These are phyloP conservation scores for Actenoides hombroni DNA, from an alignment of 2,113 vertebrate species.

Conservation along the genomic window DNA sequence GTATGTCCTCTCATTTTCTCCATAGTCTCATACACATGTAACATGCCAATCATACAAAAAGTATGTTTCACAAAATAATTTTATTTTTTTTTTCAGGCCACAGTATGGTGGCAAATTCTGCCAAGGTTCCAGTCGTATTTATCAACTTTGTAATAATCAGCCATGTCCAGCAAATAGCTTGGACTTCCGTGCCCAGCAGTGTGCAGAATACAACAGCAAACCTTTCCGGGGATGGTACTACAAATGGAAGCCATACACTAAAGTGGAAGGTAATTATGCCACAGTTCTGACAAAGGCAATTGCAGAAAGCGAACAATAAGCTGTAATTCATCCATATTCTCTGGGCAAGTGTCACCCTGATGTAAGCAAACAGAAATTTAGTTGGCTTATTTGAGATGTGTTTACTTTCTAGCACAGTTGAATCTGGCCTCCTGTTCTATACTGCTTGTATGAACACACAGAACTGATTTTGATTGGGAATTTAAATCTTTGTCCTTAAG, in stretches of 20 bases:
- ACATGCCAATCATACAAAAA: neutral
- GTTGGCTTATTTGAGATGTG: neutral
- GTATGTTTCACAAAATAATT: neutral
- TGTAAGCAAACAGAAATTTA: neutral
- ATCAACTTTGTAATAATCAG: conserved; percentile 87
- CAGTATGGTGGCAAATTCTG: conserved; percentile 94
- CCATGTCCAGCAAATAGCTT: conserved; percentile 75
- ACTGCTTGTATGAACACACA: neutral
- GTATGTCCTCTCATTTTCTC: neutral
- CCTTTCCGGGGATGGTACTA: conserved; percentile 98
- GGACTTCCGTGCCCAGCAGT: conserved; percentile 93
- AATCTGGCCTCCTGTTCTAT: neutral
- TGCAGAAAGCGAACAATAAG: neutral
- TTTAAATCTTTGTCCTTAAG: neutral
- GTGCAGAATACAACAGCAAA: conserved; percentile 95
- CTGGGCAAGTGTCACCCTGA: neutral
- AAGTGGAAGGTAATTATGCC: conserved; percentile 87
- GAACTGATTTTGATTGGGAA: neutral
- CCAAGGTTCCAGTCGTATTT: conserved; percentile 83
- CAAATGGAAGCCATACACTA: conserved; percentile 98
- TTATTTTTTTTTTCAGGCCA: conserved; percentile 77
- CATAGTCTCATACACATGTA: neutral
- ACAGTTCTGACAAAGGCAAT: neutral
- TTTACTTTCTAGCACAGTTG: neutral
- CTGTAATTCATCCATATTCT: neutral